Percentiles rank a stretch among this genome's conserved stretches.
Conservation (phyloP, 2,888 invertebrate species). For the Xylocampa areola region DNA sequence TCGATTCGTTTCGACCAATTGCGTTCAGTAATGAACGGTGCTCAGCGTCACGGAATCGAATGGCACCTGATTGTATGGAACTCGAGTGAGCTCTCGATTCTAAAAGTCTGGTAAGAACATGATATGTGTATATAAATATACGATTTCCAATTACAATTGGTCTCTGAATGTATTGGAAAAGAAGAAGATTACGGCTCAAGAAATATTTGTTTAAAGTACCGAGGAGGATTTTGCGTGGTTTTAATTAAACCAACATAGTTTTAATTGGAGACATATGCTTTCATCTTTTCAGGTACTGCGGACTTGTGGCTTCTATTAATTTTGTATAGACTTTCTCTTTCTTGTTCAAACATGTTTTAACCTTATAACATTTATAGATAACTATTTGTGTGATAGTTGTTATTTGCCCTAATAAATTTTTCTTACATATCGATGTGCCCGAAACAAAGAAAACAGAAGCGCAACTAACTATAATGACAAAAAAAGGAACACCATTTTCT, state of each 20-base stretch:
- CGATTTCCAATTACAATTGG: neutral
- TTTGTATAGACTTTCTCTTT: too few species aligned
- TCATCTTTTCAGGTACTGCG: too few species aligned
- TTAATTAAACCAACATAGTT: neutral
- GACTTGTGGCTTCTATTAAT: too few species aligned
- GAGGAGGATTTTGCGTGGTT: too few species aligned
- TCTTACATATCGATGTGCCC: too few species aligned
- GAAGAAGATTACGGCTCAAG: neutral
- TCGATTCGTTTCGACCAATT: constrained; percentile 55
- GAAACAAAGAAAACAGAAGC: too few species aligned
- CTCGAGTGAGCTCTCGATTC: constrained; percentile 29
- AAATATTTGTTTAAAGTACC: neutral
- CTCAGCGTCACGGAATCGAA: constrained; percentile 47
- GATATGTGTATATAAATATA: constrained; percentile 4
- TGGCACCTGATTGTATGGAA: constrained; percentile 40
- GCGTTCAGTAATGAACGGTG: constrained; percentile 50
- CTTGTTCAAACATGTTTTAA: too few species aligned
- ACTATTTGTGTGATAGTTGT: too few species aligned
- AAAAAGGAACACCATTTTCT: too few species aligned
- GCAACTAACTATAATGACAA: too few species aligned
- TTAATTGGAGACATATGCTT: neutral
- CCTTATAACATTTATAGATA: too few species aligned
- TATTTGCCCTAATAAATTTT: too few species aligned
- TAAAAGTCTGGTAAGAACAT: constrained; percentile 29
- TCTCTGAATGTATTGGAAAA: neutral